Evolutionary conservation across 2,797 vertebrate species (phyloP).

Genomic region (Molossus alvarezi): DNA sequence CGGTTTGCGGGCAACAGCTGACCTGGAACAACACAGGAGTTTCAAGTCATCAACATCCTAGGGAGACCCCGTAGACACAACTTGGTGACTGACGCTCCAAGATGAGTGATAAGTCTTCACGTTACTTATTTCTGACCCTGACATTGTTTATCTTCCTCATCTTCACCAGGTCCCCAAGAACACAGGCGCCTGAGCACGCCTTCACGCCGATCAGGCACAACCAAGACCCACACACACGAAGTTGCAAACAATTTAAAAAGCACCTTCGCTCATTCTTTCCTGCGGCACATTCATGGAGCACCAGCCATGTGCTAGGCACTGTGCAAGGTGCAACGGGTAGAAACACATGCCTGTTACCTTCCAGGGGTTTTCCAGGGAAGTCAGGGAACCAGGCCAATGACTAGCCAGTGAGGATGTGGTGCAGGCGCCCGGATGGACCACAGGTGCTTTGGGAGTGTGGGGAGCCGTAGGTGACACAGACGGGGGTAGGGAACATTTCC

Average conservation of each 20-base stretch:
- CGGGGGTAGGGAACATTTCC: background rate
- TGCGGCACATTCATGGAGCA: background rate
- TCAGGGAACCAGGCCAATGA: background rate
- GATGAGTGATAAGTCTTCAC: background rate
- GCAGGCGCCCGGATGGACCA: background rate
- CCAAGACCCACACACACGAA: background rate
- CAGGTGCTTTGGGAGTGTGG: background rate
- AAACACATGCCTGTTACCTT: background rate
- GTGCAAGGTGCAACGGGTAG: background rate
- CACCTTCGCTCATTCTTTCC: background rate
- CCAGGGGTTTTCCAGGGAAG: background rate
- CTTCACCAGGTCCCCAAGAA: background rate
- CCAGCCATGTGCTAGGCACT: background rate
- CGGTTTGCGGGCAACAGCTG: constrained; percentile 92
- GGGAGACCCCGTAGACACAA: background rate
- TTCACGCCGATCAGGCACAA: background rate
- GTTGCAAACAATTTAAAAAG: background rate
- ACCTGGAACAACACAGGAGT: constrained; percentile 88
- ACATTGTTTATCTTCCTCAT: background rate
- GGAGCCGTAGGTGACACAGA: background rate
- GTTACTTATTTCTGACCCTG: background rate
- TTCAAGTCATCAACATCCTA: background rate
- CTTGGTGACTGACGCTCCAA: background rate
- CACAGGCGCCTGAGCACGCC: background rate
- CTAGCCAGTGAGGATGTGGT: background rate